A percentile compares a stretch with the other conserved stretches of the same genome.
These are phyloP conservation scores for Calcarius lapponicus DNA, from an alignment of 2,797 vertebrate genomes.

Conservation along the genomic window DNA sequence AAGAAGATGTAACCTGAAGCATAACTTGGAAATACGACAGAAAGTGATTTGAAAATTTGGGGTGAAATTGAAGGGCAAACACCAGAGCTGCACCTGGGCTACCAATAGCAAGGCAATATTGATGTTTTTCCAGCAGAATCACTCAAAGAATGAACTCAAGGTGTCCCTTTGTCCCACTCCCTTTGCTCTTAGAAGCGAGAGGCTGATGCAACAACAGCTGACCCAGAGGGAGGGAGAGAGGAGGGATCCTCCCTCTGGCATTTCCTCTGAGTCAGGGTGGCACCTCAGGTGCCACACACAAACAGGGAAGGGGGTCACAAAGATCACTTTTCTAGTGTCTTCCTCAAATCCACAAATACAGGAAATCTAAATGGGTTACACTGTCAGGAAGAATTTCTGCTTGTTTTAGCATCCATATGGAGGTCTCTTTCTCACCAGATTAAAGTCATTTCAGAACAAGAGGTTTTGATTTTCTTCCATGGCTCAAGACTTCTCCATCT, in stretches of 20 bases:
- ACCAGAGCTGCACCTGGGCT: not conserved
- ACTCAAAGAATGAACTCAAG: not conserved
- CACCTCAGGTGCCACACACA: not conserved
- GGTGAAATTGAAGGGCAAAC: not conserved
- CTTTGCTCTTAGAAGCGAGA: not conserved
- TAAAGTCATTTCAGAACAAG: not conserved
- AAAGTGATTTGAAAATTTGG: not conserved
- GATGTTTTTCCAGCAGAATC: not conserved
- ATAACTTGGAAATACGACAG: not conserved
- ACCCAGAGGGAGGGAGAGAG: not conserved
- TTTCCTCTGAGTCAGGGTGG: not conserved
- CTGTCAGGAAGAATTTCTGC: not conserved
- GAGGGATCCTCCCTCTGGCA: not conserved
- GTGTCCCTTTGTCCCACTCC: not conserved
- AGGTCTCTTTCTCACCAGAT: not conserved
- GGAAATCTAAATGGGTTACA: not conserved
- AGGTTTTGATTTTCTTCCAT: constrained; percentile 12
- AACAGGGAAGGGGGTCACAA: not conserved
- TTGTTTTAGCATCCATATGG: not conserved
- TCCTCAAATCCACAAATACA: not conserved
- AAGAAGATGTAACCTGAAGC: not conserved
- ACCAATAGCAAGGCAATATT: not conserved
- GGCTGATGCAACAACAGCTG: not conserved
- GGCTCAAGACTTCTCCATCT: not conserved
- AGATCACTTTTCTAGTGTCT: not conserved